Evolutionary conservation across 2,113 vertebrate genomes (phyloP), one percentile per base, ranked within the genome.

Genomic region (Rhynchopsitta pachyrhyncha): DNA sequence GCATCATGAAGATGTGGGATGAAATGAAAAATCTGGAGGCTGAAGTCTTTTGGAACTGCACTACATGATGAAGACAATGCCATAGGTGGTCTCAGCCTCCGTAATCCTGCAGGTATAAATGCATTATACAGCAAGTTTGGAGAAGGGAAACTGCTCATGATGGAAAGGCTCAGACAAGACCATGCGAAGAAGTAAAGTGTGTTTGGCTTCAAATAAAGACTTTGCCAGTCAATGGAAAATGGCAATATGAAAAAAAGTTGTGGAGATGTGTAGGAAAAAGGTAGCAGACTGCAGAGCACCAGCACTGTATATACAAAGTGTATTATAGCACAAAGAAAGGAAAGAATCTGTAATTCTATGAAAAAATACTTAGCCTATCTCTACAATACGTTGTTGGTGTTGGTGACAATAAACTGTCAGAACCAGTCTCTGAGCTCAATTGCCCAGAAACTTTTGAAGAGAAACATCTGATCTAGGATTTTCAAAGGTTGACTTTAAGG

Each of bases 301-400:
- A 44, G 20, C 19, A 57, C 3, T 9, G 20, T 71, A 49, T 10
- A 7, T 2, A 8, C 24, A 24, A 33, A 0, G 4, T 24, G 3
- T 11, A 47, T 59, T 91, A 39, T 4, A 59, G 50, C 47, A 68
- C 55, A 86, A 29, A 78, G 41, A 66, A 86, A 60, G 17, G 19
- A 49, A 93, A 83, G 42, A 74, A 33, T n/a, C 39, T 28, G 16
- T 60, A 67, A 71, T 69, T 44, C n/a, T 69, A 10, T 35, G 52
- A 85, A 81, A 71, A 91, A 50, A 52, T 33, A 81, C 39, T 52
- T 82, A 68, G 35, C 20, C 24, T 79, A 27, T 22, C 27, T 82
- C 70, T 82, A 47, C 66, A 87, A 50, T 15, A 35, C 15, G 12
- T 2, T 33, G 13, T 12, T 46, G 4, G 20, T 63, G 31, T 22